These are phyloP conservation scores for Ptilonorhynchus violaceus DNA, from an alignment of 2,113 vertebrate genomes.

Conservation along the genomic window DNA sequence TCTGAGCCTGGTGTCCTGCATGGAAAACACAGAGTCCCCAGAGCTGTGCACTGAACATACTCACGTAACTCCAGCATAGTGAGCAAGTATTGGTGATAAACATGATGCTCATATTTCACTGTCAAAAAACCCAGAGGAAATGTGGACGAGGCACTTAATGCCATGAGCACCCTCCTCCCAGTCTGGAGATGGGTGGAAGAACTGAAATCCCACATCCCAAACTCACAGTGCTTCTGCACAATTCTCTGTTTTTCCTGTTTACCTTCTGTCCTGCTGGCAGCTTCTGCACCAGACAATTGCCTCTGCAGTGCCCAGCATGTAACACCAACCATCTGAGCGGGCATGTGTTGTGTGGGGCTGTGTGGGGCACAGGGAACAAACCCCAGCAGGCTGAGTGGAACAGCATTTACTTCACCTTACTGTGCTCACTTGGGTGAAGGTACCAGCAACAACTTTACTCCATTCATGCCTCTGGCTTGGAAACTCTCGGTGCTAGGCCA, in stretches of 20 bases:
- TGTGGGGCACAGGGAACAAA: neutral
- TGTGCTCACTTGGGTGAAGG: neutral
- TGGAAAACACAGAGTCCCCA: neutral
- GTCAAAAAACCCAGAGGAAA: neutral
- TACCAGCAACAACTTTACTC: neutral
- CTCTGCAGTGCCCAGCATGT: fast-evolving
- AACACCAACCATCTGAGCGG: fast-evolving
- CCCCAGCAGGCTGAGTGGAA: neutral
- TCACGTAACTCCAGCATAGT: neutral
- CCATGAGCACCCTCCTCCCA: neutral
- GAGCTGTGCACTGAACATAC: neutral
- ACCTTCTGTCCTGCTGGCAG: neutral
- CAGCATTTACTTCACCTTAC: neutral
- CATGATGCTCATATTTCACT: neutral
- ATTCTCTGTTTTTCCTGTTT: neutral
- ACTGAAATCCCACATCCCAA: neutral
- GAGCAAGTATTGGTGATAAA: neutral
- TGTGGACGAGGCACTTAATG: neutral
- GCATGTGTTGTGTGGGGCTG: neutral
- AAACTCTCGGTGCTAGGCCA: neutral
- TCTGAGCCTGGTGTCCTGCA: neutral
- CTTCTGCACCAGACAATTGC: neutral
- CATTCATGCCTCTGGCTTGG: neutral
- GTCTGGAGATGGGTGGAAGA: neutral
- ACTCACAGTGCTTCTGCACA: neutral